These are phyloP conservation scores for Meiosimyza decipiens DNA, from an alignment of 2,888 invertebrate species.

Conservation along the genomic window DNA sequence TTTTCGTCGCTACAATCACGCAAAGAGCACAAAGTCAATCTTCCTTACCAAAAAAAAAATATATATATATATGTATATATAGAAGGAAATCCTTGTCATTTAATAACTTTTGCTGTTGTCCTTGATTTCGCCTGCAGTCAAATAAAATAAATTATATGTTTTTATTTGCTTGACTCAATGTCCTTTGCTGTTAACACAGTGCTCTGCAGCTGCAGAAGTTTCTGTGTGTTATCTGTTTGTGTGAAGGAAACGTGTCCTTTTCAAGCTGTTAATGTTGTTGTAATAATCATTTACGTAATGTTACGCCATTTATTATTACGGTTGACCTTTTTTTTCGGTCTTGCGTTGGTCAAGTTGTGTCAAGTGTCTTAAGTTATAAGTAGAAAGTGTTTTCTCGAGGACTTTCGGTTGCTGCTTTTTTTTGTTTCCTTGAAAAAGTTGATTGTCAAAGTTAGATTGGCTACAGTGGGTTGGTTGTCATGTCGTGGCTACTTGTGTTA, in stretches of 20 bases:
- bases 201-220: background rate
- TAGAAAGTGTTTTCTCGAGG: background rate
- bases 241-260: background rate
- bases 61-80: background rate
- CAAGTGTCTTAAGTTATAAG: constrained; percentile 3
- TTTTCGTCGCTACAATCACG: background rate
- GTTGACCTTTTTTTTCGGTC: constrained; percentile 8
- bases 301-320: constrained; percentile 27
- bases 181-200: constrained; percentile 24
- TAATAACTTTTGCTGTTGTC: constrained; percentile 17
- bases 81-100: constrained; percentile 15
- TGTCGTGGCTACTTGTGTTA: constrained; percentile 1
- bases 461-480: background rate
- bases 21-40: background rate
- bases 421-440: background rate
- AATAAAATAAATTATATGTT: constrained; percentile 24
- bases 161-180: constrained; percentile 31
- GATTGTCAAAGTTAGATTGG: constrained; percentile 28
- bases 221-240: background rate
- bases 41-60: background rate
- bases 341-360: constrained; percentile 2
- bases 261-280: constrained; percentile 30
- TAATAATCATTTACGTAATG: constrained; percentile 32
- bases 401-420: background rate
- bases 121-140: background rate